A percentile compares a stretch with the other conserved stretches of the same genome.
phyloP scores from a whole-genome alignment of 2,113 vertebrate species.

The Urocolius indicus region DNA sequence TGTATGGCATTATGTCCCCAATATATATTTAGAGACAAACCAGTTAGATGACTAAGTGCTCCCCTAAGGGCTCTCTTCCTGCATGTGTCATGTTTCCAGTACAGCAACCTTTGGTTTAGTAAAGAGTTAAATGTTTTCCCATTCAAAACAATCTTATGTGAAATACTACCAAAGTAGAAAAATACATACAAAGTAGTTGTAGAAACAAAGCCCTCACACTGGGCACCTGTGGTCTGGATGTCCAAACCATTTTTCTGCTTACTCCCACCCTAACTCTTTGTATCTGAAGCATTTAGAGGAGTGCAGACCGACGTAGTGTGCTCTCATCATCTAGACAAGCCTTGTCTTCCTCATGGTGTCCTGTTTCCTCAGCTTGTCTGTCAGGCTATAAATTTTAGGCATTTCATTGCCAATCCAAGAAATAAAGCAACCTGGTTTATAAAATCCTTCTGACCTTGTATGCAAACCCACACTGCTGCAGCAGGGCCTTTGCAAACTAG shows the following conservation, averaged over 20 bases:
- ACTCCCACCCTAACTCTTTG: neutral
- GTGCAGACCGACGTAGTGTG: neutral
- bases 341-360: neutral
- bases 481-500: neutral
- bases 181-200: no score
- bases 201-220: no score
- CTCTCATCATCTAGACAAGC: neutral
- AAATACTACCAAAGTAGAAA: no score
- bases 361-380: neutral
- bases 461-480: neutral
- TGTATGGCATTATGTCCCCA: neutral
- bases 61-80: neutral
- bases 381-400: neutral
- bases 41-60: neutral
- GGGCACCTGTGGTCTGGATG: neutral
- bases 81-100: no score
- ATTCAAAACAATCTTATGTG: no score
- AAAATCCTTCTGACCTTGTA: neutral
- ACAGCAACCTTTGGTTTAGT: no score
- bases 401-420: neutral
- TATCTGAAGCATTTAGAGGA: neutral
- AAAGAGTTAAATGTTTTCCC: no score
- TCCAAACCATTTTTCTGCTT: rapidly evolving
- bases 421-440: neutral
- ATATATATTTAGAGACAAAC: neutral